Conservation (phyloP, 1,140 invertebrate species). For the Zaprionus inermis region DNA sequence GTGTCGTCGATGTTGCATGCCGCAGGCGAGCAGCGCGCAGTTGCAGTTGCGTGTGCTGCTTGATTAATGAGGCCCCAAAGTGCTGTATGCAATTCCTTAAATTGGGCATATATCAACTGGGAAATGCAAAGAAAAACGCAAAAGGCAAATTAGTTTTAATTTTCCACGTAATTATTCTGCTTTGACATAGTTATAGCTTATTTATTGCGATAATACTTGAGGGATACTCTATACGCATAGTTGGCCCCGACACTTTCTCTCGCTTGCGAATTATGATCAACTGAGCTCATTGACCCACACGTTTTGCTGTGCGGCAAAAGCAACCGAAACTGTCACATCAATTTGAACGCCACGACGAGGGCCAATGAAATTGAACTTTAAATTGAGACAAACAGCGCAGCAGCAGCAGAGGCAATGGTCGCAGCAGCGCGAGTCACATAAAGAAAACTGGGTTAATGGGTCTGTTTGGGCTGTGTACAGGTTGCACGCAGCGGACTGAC, state of each 20-base stretch:
- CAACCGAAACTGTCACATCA: conserved; percentile 62
- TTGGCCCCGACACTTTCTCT: conserved; percentile 1
- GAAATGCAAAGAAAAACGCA: background rate
- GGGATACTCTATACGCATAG: background rate
- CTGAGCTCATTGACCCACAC: conserved; percentile 79
- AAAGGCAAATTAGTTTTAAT: background rate
- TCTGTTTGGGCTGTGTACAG: conserved; percentile 74
- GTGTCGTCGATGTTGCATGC: conserved; percentile 51
- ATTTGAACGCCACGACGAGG: conserved; percentile 71
- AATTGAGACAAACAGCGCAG: conserved; percentile 77
- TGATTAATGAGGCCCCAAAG: conserved; percentile 67
- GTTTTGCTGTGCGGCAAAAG: conserved; percentile 36
- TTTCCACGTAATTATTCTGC: background rate
- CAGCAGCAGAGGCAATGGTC: conserved; percentile 1
- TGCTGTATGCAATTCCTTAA: conserved; percentile 30
- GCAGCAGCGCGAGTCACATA: conserved; percentile 8
- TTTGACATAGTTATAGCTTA: background rate
- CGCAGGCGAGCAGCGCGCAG: background rate
- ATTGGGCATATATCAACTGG: conserved; percentile 45
- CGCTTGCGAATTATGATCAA: background rate
- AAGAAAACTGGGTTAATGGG: conserved; percentile 78
- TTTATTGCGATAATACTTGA: background rate
- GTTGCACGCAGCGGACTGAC: conserved; percentile 52
- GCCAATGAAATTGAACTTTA: conserved; percentile 83
- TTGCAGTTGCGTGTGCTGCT: conserved; percentile 55